phyloP scores from a whole-genome alignment of 2,797 vertebrate genomes.

The Pitangus sulphuratus region DNA sequence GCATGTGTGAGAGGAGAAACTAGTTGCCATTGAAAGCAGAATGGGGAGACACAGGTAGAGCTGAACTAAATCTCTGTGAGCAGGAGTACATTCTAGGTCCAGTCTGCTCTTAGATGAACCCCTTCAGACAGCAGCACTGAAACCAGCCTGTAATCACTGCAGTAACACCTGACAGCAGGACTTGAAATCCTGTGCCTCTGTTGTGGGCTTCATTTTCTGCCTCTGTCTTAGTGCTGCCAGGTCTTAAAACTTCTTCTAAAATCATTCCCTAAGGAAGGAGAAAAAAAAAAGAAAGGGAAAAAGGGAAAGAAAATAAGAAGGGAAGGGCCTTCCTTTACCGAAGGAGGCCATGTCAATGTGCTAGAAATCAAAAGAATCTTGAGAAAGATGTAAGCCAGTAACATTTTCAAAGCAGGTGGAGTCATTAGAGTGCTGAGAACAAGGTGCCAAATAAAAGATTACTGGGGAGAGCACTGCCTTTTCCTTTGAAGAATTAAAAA shows the following conservation, averaged over 20 bases:
- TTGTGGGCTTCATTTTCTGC: not conserved
- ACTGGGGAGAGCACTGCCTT: not conserved
- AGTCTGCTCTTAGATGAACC: not conserved
- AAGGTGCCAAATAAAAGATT: not conserved
- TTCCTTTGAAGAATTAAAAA: not conserved
- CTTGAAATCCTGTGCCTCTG: not conserved
- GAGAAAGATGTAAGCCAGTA: not conserved
- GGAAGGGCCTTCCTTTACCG: not conserved
- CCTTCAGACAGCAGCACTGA: not conserved
- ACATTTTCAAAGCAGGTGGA: not conserved
- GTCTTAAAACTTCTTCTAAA: not conserved
- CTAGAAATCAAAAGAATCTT: not conserved
- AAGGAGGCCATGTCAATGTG: not conserved
- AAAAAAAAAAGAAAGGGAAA: not conserved
- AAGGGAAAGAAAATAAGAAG: not conserved
- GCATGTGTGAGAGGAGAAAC: not conserved
- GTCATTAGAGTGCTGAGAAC: not conserved
- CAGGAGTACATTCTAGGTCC: not conserved
- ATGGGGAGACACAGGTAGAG: not conserved
- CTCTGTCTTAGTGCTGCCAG: not conserved
- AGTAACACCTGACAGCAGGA: not conserved
- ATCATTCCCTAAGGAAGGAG: not conserved
- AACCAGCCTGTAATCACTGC: not conserved
- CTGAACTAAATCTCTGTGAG: not conserved
- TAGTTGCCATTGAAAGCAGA: not conserved